Percentiles rank a stretch among this genome's conserved stretches.
Conservation (phyloP, 2,888 invertebrate species). For the Rotaria macrura region DNA sequence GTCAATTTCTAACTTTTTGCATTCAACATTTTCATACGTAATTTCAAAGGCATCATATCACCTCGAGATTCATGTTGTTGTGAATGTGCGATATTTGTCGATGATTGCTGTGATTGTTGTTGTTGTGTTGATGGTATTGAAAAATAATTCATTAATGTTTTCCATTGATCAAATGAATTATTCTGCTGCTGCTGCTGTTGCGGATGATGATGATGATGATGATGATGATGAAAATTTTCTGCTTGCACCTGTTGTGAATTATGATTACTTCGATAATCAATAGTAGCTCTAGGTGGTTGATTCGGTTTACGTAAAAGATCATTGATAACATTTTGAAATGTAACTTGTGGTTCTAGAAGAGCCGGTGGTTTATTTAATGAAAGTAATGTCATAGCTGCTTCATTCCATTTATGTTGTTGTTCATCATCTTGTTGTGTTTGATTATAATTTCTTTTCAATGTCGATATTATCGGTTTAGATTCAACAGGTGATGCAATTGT, state of each 20-base stretch:
- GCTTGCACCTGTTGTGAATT: not conserved
- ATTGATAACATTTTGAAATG: not conserved
- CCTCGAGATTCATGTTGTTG: not conserved
- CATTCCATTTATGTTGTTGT: not conserved
- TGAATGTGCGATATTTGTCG: not conserved
- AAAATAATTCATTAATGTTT: not conserved
- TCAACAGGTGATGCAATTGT: not conserved
- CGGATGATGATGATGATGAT: too few relatives aligned
- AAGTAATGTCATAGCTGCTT: not conserved
- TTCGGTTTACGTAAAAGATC: conserved; percentile 10
- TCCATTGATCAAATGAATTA: not conserved
- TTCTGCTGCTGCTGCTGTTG: too few relatives aligned
- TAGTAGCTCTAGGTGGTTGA: not conserved
- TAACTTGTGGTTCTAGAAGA: not conserved
- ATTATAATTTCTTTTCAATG: not conserved
- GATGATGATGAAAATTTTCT: not conserved
- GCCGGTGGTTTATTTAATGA: conserved; percentile 9
- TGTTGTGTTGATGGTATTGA: not conserved
- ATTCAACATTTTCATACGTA: conserved; percentile 18
- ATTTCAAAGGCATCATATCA: conserved; percentile 16
- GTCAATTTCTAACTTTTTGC: not conserved
- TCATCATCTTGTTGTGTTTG: not conserved
- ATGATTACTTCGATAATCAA: not conserved
- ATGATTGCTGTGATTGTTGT: not conserved
- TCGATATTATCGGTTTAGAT: not conserved